Percentiles rank a stretch among this genome's conserved stretches.
These are phyloP conservation scores for Trachymyrmex septentrionalis DNA, from an alignment of 1,140 invertebrate species.

Conservation along the genomic window DNA sequence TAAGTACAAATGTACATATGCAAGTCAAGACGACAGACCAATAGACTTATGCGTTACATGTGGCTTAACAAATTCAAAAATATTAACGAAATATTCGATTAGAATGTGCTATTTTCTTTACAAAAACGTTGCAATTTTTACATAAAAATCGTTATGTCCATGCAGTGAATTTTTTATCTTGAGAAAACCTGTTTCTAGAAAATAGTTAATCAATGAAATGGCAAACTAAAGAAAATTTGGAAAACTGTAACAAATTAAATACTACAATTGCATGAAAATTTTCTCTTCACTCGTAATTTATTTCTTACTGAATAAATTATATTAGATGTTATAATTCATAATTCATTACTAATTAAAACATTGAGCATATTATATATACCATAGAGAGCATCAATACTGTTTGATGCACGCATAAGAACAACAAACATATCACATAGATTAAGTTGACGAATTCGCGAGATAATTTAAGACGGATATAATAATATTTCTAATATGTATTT, in stretches of 20 bases:
- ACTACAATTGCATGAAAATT: background rate
- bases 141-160: background rate
- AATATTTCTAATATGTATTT: background rate
- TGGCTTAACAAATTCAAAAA: background rate
- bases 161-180: background rate
- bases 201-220: too few relatives aligned
- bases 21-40: background rate
- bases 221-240: background rate
- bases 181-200: background rate
- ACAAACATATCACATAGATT: background rate
- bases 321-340: background rate
- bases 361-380: background rate
- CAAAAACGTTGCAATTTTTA: background rate
- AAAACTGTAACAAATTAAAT: background rate
- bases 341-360: background rate
- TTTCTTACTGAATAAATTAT: background rate
- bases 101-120: background rate
- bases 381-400: background rate
- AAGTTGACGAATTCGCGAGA: slow-evolving; percentile 8
- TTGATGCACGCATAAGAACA: too few relatives aligned
- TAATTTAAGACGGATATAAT: background rate
- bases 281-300: background rate
- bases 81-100: background rate
- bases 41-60: background rate
- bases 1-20: background rate